A percentile compares a stretch with the other conserved stretches of the same genome.
Evolutionary conservation across 2,113 vertebrate species (phyloP).

Genomic region (Podilymbus podiceps): DNA sequence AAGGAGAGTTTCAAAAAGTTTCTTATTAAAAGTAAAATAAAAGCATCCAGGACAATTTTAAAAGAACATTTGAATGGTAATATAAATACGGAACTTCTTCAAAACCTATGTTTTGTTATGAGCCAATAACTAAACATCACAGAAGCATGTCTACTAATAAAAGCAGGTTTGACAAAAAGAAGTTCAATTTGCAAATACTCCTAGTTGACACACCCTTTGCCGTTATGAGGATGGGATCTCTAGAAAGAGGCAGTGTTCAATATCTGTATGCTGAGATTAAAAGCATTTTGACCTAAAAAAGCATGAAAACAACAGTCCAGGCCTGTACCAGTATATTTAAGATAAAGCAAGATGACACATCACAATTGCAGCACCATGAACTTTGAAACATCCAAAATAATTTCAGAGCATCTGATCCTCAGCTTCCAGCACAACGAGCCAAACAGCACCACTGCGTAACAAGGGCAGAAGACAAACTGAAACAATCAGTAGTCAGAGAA

Average conservation of each 20-base stretch:
- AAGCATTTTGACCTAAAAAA: background rate
- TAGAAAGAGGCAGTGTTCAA: background rate
- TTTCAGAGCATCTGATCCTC: background rate
- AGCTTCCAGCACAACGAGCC: slow-evolving; percentile 9
- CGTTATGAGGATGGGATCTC: background rate
- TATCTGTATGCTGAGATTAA: background rate
- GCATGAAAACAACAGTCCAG: background rate
- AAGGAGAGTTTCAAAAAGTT: background rate
- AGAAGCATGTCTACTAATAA: background rate
- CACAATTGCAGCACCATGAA: slow-evolving; percentile 3
- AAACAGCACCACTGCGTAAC: background rate
- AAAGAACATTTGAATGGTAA: background rate
- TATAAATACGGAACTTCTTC: background rate
- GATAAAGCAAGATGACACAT: background rate
- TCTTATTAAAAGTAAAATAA: background rate
- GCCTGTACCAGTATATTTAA: background rate
- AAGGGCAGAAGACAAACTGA: slow-evolving; percentile 9
- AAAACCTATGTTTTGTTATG: background rate
- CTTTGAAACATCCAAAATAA: background rate
- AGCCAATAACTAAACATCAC: background rate
- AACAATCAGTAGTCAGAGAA: background rate
- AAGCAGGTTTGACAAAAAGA: background rate
- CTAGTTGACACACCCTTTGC: background rate
- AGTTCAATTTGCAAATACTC: background rate
- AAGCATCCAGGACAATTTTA: background rate